Evolutionary conservation across 2,888 invertebrate genomes (phyloP).

Genomic region (Hydroisotoma schaefferi): DNA sequence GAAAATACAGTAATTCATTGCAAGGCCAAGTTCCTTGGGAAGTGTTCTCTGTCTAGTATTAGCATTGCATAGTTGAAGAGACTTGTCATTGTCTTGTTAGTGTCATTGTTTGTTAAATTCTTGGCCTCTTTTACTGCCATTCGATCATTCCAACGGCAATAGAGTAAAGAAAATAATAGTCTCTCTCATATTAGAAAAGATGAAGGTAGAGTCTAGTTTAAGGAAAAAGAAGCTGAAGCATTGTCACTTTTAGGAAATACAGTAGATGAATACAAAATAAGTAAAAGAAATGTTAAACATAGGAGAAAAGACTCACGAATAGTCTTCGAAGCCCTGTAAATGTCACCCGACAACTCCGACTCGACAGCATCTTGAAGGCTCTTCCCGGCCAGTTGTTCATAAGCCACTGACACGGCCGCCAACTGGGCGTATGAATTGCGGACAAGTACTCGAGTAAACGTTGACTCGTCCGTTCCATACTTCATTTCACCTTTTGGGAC

Average conservation of each 20-base stretch:
- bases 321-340: constrained; percentile 46
- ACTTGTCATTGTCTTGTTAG: no score
- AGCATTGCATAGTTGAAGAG: no score
- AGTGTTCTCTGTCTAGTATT: no score
- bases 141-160: constrained; percentile 15
- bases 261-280: background rate
- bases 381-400: constrained; percentile 42
- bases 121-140: no score
- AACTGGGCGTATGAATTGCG: constrained; percentile 54
- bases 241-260: background rate
- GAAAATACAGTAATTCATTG: no score
- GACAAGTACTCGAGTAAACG: constrained; percentile 52
- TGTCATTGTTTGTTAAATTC: no score
- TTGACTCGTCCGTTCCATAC: constrained; percentile 52
- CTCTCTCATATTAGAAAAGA: background rate
- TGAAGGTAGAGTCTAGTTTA: background rate
- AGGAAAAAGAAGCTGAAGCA: background rate
- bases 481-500: constrained; percentile 49
- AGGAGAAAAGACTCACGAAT: constrained; percentile 34
- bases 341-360: constrained; percentile 43
- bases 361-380: constrained; percentile 42
- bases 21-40: no score
- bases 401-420: constrained; percentile 41
- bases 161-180: no score
- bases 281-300: background rate